A percentile compares a stretch with the other conserved stretches of the same genome.
Conservation (phyloP, 2,113 vertebrate genomes). For the Paradoxurus hermaphroditus region DNA sequence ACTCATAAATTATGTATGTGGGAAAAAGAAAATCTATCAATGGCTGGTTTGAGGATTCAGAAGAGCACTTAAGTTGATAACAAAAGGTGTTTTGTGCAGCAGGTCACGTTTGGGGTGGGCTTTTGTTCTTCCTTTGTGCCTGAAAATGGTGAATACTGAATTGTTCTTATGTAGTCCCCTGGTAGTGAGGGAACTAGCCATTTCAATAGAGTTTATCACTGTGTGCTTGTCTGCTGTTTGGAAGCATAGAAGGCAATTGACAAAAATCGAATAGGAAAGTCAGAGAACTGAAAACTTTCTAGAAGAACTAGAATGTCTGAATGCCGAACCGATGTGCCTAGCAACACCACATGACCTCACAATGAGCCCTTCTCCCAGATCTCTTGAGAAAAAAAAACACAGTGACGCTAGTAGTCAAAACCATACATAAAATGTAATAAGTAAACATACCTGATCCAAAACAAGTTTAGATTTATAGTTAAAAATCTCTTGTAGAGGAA, state of each 20-base stretch:
- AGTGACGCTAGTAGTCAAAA: neutral
- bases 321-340: constrained; percentile 17
- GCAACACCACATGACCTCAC: neutral
- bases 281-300: constrained; percentile 16
- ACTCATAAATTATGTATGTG: constrained; percentile 70
- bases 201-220: constrained; percentile 56
- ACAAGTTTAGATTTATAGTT: neutral
- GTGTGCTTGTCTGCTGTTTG: constrained; percentile 17
- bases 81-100: constrained; percentile 62
- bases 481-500: neutral
- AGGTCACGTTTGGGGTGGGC: constrained; percentile 62
- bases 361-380: neutral
- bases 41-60: constrained; percentile 60
- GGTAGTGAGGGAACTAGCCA: constrained; percentile 26
- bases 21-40: constrained; percentile 69
- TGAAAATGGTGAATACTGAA: constrained; percentile 65
- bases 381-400: neutral
- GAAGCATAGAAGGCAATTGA: constrained; percentile 28
- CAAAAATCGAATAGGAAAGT: constrained; percentile 37
- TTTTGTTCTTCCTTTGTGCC: constrained; percentile 65
- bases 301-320: constrained; percentile 10
- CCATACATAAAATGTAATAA: neutral
- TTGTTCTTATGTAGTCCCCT: constrained; percentile 47
- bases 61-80: constrained; percentile 48
- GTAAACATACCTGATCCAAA: neutral